phyloP scores from a whole-genome alignment of 2,113 vertebrate species.

The Oceanites oceanicus region DNA sequence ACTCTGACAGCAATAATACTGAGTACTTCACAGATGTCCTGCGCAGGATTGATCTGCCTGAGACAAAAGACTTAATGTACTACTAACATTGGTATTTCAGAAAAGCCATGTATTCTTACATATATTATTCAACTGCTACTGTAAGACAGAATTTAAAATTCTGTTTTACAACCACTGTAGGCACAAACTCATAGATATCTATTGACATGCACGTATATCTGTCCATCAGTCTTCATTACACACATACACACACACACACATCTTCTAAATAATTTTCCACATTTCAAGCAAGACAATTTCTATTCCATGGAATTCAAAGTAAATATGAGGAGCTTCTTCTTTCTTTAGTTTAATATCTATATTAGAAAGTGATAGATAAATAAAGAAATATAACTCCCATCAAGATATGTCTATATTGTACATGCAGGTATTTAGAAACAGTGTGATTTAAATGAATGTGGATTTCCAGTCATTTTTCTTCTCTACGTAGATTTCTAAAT shows the following conservation, averaged over 20 bases:
- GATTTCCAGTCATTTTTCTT: background rate
- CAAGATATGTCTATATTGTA: background rate
- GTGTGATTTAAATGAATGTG: background rate
- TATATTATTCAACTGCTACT: background rate
- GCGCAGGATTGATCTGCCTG: background rate
- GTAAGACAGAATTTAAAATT: background rate
- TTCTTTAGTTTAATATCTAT: background rate
- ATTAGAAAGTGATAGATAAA: background rate
- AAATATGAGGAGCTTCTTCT: background rate
- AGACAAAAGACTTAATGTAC: background rate
- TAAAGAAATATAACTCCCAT: background rate
- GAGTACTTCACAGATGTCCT: background rate
- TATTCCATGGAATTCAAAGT: background rate
- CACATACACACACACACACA: fast-evolving
- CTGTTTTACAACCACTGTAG: background rate
- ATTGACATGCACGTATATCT: background rate
- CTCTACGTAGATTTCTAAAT: background rate
- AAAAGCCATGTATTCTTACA: background rate
- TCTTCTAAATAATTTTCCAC: background rate
- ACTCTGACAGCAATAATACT: background rate
- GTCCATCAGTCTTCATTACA: background rate
- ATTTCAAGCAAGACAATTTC: background rate
- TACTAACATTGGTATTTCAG: background rate
- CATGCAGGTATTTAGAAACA: background rate
- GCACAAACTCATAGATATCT: background rate